phyloP scores from a whole-genome alignment of 2,888 invertebrate species.

The Lasius platythorax region DNA sequence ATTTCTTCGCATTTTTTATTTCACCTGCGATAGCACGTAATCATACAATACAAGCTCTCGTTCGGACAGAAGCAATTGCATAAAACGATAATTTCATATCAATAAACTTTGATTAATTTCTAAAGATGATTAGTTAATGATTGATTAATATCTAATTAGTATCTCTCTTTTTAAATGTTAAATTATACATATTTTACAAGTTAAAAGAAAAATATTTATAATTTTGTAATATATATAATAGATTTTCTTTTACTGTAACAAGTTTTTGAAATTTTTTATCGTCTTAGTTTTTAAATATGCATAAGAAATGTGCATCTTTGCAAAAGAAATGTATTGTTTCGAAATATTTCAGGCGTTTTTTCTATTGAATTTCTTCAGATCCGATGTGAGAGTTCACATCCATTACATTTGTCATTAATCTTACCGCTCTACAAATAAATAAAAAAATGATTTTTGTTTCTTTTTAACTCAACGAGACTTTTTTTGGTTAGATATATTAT shows the following conservation, averaged over 20 bases:
- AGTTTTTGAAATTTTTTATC: neutral
- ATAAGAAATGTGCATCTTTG: neutral
- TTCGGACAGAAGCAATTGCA: neutral
- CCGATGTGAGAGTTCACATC: neutral
- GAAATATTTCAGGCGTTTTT: neutral
- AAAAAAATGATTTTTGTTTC: conserved; percentile 11
- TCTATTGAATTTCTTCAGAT: neutral
- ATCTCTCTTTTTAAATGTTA: neutral
- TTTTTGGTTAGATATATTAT: conserved; percentile 11
- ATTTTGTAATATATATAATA: neutral
- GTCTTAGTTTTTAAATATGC: neutral
- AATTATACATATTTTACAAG: neutral
- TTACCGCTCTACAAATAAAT: neutral
- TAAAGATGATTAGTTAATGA: no score
- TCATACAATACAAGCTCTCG: no score
- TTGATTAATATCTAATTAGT: neutral
- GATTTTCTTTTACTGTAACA: neutral
- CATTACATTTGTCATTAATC: conserved; percentile 1
- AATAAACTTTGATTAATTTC: neutral
- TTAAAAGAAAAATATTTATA: neutral
- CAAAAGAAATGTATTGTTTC: neutral
- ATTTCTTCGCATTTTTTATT: no score
- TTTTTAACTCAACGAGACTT: conserved; percentile 1
- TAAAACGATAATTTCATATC: neutral
- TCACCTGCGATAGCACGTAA: no score